Conservation (phyloP, 2,797 vertebrate species). For the Micrastur ruficollis region DNA sequence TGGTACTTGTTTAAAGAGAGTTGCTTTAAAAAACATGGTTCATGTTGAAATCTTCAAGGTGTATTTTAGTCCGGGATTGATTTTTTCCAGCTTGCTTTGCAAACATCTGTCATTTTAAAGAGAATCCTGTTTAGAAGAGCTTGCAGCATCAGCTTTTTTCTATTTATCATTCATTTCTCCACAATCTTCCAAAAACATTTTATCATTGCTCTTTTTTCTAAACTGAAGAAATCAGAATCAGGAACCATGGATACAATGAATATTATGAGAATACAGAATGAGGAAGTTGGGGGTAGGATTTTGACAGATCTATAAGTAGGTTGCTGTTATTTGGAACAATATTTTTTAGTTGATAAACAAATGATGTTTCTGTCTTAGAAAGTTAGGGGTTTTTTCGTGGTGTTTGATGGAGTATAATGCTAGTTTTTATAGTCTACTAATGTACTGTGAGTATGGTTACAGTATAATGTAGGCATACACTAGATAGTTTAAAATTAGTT, state of each 20-base stretch:
- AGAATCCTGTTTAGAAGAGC: not conserved
- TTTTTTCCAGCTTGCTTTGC: not conserved
- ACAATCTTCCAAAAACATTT: not conserved
- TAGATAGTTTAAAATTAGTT: not conserved
- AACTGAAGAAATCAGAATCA: not conserved
- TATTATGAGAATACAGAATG: not conserved
- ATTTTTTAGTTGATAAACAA: not conserved
- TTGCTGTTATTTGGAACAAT: not conserved
- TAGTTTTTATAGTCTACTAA: not conserved
- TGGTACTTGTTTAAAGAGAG: not conserved
- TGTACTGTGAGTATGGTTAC: not conserved
- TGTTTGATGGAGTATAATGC: not conserved
- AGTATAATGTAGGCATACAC: not conserved
- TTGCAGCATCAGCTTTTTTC: not conserved
- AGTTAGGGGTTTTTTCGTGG: not conserved
- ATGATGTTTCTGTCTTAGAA: not conserved
- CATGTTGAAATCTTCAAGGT: not conserved
- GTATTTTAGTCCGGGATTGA: not conserved
- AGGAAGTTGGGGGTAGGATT: not conserved
- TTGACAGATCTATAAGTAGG: not conserved
- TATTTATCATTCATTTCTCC: not conserved
- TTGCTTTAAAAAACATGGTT: not conserved
- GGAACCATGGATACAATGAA: not conserved
- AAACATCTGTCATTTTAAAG: not conserved
- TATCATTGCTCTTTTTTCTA: not conserved